These are phyloP conservation scores for Pygoscelis antarcticus DNA, from an alignment of 2,113 vertebrate species.

Conservation along the genomic window DNA sequence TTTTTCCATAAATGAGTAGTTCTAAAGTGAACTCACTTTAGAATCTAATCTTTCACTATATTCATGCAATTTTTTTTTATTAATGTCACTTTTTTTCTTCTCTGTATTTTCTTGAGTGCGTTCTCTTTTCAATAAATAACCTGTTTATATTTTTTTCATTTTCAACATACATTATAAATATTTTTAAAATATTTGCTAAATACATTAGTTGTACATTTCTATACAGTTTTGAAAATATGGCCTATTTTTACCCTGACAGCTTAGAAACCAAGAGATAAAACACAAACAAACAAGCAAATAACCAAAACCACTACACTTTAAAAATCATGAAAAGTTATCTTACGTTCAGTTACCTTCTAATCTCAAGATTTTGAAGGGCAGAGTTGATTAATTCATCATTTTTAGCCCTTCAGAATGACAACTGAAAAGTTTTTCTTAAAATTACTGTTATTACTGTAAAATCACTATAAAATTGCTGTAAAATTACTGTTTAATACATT, in stretches of 20 bases:
- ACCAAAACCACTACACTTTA: rapidly evolving
- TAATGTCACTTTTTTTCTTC: not conserved
- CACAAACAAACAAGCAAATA: not conserved
- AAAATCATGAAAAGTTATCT: not conserved
- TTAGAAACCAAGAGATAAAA: not conserved
- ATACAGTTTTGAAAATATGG: not conserved
- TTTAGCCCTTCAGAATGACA: not conserved
- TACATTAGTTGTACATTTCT: not conserved
- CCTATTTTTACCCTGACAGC: not conserved
- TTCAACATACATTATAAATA: not conserved
- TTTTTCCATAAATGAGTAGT: not conserved
- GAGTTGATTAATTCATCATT: not conserved
- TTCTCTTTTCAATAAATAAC: not conserved
- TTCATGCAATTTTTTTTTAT: rapidly evolving
- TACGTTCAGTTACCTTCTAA: not conserved
- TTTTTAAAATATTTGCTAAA: not conserved
- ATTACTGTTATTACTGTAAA: not conserved
- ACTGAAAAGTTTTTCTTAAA: not conserved
- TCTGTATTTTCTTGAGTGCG: not conserved
- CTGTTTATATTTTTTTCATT: not conserved
- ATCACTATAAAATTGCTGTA: not conserved
- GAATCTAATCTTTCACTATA: not conserved
- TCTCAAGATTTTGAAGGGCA: not conserved
- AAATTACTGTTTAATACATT: not conserved
- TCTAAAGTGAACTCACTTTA: not conserved